Evolutionary conservation across 2,113 vertebrate genomes (phyloP).

Genomic region (Pelvicachromis taeniatus): DNA sequence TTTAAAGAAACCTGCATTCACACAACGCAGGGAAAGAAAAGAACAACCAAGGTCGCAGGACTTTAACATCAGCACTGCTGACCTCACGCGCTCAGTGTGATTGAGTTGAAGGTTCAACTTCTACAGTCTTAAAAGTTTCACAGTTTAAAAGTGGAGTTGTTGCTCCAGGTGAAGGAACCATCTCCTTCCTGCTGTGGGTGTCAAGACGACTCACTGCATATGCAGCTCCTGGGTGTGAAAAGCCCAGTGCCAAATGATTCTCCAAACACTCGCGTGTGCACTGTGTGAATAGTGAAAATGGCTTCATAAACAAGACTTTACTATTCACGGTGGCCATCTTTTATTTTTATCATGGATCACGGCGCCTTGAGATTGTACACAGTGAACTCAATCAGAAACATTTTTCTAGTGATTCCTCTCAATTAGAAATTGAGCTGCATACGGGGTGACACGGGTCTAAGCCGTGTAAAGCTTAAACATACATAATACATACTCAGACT

Average conservation of each 20-base stretch:
- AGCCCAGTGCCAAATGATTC: neutral
- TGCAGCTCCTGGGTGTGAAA: neutral
- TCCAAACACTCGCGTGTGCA: neutral
- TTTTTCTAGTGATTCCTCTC: neutral
- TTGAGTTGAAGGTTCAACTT: neutral
- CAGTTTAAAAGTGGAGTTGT: accelerated
- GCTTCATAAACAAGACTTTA: neutral
- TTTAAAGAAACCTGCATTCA: neutral
- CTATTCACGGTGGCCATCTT: neutral
- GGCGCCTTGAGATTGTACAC: neutral
- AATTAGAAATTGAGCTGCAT: neutral
- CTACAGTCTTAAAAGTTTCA: neutral
- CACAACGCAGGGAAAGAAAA: neutral
- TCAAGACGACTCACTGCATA: neutral
- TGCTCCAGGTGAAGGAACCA: neutral
- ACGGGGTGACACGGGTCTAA: neutral
- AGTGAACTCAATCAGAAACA: accelerated
- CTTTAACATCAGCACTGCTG: neutral
- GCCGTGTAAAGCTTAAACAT: too few species aligned
- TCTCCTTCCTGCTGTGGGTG: neutral
- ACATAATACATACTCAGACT: too few species aligned
- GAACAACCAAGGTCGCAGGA: neutral
- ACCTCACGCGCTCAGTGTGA: neutral
- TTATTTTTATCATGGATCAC: neutral
- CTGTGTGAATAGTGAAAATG: neutral